A percentile compares a stretch with the other conserved stretches of the same genome.
These are phyloP conservation scores for Dione vanillae DNA, from an alignment of 2,888 invertebrate genomes.

Conservation along the genomic window DNA sequence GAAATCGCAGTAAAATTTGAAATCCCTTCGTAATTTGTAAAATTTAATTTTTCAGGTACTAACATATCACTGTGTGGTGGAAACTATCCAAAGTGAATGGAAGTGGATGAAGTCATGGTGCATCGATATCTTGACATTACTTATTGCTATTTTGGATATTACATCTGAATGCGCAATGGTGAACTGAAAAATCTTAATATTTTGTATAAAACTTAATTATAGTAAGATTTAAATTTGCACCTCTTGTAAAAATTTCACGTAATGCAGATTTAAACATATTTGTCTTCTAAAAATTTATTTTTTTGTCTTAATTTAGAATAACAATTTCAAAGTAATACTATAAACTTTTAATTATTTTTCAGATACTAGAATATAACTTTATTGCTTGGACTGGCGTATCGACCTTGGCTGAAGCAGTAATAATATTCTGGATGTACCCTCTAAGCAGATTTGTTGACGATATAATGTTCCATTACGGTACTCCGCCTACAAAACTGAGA, in stretches of 20 bases:
- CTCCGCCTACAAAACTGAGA: slow-evolving; percentile 52
- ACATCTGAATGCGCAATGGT: not conserved
- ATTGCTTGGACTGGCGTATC: slow-evolving; percentile 51
- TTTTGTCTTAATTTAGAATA: no score
- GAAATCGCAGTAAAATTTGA: no score
- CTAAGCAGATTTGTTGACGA: slow-evolving; percentile 62
- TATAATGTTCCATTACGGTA: slow-evolving; percentile 59
- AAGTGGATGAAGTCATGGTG: slow-evolving; percentile 49
- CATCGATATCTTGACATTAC: slow-evolving; percentile 20
- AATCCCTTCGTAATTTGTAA: not conserved
- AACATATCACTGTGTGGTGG: slow-evolving; percentile 57
- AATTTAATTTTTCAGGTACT: slow-evolving; percentile 53
- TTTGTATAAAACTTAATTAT: no score
- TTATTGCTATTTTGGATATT: slow-evolving; percentile 2
- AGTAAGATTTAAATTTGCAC: no score
- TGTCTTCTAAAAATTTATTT: no score
- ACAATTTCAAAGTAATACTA: no score
- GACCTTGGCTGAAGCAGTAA: slow-evolving; percentile 52
- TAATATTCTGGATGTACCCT: slow-evolving; percentile 59
- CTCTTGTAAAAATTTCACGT: no score
- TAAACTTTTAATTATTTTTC: slow-evolving; percentile 27
- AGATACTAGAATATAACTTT: slow-evolving; percentile 50
- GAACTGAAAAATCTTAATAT: not conserved
- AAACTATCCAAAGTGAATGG: slow-evolving; percentile 54
- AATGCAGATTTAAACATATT: no score